phyloP scores from a whole-genome alignment of 1,140 invertebrate genomes.

The Batillaria attramentaria region DNA sequence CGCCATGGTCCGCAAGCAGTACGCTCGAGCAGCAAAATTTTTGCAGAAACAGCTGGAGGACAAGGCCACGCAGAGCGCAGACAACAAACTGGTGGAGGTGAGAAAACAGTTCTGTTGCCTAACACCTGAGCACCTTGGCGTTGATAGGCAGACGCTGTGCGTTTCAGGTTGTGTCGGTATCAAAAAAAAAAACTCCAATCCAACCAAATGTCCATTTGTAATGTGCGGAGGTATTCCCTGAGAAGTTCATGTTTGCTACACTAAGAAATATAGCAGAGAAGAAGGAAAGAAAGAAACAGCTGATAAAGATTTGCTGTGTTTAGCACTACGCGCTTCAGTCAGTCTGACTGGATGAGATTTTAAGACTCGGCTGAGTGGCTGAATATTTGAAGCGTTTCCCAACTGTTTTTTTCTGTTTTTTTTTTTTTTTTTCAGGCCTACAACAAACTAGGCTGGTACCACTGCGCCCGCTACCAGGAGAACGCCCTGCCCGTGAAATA shows the following conservation, averaged over 20 bases:
- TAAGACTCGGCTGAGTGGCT: neutral
- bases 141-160: too few species aligned
- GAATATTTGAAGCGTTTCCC: neutral
- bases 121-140: too few species aligned
- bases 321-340: neutral
- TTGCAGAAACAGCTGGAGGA: constrained; percentile 86
- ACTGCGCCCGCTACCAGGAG: constrained; percentile 76
- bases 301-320: too few species aligned
- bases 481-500: constrained; percentile 78
- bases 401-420: neutral
- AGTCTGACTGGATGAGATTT: neutral
- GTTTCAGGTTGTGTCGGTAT: too few species aligned
- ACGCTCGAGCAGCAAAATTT: constrained; percentile 85
- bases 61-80: constrained; percentile 82
- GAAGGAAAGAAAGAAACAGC: too few species aligned
- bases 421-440: constrained; percentile 68
- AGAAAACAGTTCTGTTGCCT: too few species aligned
- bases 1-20: constrained; percentile 82
- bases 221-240: too few species aligned
- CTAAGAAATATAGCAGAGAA: neutral
- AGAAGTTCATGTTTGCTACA: too few species aligned
- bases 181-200: too few species aligned
- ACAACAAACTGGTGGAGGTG: constrained; percentile 81
- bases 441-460: constrained; percentile 79
- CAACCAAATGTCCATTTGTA: too few species aligned